These are phyloP conservation scores for Drosophila glabriapex DNA, from an alignment of 2,888 invertebrate genomes.

Conservation along the genomic window DNA sequence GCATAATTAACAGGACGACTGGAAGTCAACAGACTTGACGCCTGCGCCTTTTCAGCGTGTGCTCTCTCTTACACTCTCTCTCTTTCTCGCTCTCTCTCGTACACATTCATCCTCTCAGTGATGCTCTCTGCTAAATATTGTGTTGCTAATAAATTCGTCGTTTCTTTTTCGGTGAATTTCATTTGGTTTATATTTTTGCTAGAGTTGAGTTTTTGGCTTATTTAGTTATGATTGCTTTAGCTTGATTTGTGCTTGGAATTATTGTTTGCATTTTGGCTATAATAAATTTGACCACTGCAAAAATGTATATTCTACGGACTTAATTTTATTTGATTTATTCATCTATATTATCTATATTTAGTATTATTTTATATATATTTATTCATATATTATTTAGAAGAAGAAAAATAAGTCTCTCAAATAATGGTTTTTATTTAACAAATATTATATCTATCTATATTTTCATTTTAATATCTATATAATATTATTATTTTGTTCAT, in stretches of 20 bases:
- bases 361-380: conserved; percentile 1
- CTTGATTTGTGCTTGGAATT: conserved; percentile 78
- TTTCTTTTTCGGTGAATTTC: conserved; percentile 73
- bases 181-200: conserved; percentile 53
- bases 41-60: conserved; percentile 33
- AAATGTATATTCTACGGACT: conserved; percentile 34
- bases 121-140: conserved; percentile 30
- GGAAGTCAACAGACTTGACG: conserved; percentile 35
- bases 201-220: conserved; percentile 18
- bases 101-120: not conserved
- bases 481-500: not conserved
- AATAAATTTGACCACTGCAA: conserved; percentile 56
- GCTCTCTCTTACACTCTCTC: conserved; percentile 4
- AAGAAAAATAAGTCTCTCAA: not conserved
- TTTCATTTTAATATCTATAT: not conserved
- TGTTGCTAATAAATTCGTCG: conserved; percentile 41
- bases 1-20: conserved; percentile 27
- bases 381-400: not conserved
- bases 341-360: conserved; percentile 12
- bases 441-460: not conserved
- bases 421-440: not conserved
- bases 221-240: conserved; percentile 63
- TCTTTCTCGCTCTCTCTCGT: conserved; percentile 12
- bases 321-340: not conserved
- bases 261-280: conserved; percentile 66